Evolutionary conservation across 2,797 vertebrate species (phyloP).

Genomic region (Halcyon leucocephala): DNA sequence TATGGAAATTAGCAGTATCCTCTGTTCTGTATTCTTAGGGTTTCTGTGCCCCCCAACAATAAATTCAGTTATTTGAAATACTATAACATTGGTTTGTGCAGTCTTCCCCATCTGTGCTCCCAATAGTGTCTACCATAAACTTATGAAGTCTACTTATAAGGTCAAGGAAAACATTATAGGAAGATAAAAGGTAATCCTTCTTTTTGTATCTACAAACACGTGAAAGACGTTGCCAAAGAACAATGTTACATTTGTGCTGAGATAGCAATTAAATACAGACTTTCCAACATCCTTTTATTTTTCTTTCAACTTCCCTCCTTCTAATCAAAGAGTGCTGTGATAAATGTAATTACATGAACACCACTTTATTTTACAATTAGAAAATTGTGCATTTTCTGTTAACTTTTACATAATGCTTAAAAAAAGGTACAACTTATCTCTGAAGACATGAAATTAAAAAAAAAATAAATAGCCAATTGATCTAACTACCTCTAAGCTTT

Average conservation of each 20-base stretch:
- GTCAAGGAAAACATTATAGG: neutral
- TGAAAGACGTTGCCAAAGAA: neutral
- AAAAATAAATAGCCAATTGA: neutral
- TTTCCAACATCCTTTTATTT: neutral
- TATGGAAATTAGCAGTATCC: neutral
- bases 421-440: neutral
- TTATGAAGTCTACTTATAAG: neutral
- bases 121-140: neutral
- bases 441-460: neutral
- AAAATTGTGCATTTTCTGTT: neutral
- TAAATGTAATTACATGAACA: neutral
- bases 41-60: neutral
- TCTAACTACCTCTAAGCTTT: neutral
- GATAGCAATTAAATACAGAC: neutral
- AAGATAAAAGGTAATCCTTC: neutral
- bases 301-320: neutral
- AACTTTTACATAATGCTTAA: neutral
- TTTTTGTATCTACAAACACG: neutral
- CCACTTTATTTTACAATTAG: neutral
- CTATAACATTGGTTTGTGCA: neutral
- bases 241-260: neutral
- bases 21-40: neutral
- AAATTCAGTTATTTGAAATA: neutral
- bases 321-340: neutral
- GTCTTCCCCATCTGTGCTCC: neutral